Evolutionary conservation across 2,888 invertebrate species (phyloP).

Genomic region (Leptinotarsa peninsularis): DNA sequence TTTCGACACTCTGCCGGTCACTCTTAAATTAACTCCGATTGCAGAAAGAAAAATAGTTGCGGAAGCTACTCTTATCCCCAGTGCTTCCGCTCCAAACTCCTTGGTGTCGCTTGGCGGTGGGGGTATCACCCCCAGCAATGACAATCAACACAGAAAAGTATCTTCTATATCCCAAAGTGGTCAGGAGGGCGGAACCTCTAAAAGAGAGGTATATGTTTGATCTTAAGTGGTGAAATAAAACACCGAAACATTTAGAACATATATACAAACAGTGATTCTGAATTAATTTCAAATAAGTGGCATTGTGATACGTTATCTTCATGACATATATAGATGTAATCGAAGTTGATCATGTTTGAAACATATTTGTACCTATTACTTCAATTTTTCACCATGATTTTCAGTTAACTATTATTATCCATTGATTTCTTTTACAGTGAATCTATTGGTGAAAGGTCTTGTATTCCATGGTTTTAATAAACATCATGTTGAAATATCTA

Average conservation of each 20-base stretch:
- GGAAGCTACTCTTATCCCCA: constrained; percentile 42
- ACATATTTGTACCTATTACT: no score
- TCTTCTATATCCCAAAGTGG: constrained; percentile 64
- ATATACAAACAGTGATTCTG: not conserved
- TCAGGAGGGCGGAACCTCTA: constrained; percentile 61
- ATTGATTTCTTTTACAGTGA: no score
- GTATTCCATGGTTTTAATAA: no score
- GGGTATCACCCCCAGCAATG: constrained; percentile 47
- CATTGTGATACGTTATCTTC: not conserved
- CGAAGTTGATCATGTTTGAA: no score
- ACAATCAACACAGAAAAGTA: constrained; percentile 64
- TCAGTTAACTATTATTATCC: no score
- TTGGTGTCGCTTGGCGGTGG: constrained; percentile 48
- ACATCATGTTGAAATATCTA: no score
- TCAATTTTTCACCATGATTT: no score
- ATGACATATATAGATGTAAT: not conserved
- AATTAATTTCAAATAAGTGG: not conserved
- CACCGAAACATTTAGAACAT: not conserved
- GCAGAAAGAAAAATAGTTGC: constrained; percentile 13
- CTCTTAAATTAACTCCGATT: constrained; percentile 24
- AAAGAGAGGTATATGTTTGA: constrained; percentile 72
- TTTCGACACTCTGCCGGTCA: constrained; percentile 25
- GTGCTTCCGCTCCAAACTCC: constrained; percentile 53
- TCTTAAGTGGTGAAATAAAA: not conserved
- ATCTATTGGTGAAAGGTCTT: no score